Percentiles rank a stretch among this genome's conserved stretches.
Conservation (phyloP, 2,113 vertebrate genomes). For the Odocoileus virginianus region DNA sequence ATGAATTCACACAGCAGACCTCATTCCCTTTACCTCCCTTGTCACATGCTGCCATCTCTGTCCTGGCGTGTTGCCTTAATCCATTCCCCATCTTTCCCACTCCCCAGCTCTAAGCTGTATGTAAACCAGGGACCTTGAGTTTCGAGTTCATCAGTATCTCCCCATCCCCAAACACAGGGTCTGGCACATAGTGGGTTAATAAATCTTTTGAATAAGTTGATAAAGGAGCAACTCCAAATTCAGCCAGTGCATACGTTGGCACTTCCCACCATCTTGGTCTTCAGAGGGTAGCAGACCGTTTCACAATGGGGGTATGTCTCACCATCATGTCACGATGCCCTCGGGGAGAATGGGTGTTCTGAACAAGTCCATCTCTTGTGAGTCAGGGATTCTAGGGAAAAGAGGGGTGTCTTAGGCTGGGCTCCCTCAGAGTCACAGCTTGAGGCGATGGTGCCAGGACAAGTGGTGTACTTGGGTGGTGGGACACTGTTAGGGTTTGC, state of each 20-base stretch:
- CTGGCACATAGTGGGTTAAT: not conserved
- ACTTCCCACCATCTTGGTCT: rapidly evolving
- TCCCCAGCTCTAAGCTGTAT: not conserved
- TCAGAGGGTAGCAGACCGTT: not conserved
- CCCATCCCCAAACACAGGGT: not conserved
- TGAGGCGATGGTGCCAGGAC: not conserved
- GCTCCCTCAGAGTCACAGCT: not conserved
- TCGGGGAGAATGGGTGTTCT: not conserved
- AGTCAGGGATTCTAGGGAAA: not conserved
- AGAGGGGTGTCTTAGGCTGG: not conserved
- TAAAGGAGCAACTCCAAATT: not conserved
- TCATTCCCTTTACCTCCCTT: not conserved
- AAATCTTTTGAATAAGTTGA: not conserved
- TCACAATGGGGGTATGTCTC: not conserved
- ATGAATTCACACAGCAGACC: not conserved
- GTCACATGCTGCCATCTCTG: not conserved
- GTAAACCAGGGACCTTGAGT: not conserved
- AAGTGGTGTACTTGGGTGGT: not conserved
- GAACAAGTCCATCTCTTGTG: not conserved
- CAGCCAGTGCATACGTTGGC: rapidly evolving
- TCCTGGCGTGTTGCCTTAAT: not conserved
- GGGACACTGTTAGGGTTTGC: not conserved
- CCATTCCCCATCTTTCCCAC: not conserved
- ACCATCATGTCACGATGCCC: not conserved
- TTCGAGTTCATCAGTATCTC: not conserved